A percentile compares a stretch with the other conserved stretches of the same genome.
Conservation (phyloP, 2,113 vertebrate species). For the Muntiacus reevesi region DNA sequence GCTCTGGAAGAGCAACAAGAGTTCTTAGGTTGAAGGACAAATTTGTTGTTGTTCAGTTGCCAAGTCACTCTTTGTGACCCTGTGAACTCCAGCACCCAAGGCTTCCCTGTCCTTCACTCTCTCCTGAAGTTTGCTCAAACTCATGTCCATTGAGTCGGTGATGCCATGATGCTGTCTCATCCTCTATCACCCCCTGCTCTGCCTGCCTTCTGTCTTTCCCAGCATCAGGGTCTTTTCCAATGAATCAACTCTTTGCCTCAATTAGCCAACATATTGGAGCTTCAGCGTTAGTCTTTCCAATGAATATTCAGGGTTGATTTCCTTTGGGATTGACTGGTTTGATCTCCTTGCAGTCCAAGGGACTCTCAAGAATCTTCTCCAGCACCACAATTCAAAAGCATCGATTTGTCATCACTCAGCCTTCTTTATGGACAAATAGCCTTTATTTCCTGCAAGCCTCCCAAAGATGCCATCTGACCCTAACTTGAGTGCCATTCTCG, state of each 20-base stretch:
- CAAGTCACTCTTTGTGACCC: background rate
- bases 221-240: background rate
- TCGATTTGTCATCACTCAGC: background rate
- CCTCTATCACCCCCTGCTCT: background rate
- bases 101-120: background rate
- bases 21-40: background rate
- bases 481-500: background rate
- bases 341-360: background rate
- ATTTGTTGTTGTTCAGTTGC: background rate
- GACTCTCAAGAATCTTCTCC: background rate
- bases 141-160: background rate
- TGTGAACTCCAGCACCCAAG: background rate
- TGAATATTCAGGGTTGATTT: background rate
- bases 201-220: background rate
- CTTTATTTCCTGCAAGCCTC: background rate
- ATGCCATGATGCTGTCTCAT: background rate
- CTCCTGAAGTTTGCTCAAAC: background rate
- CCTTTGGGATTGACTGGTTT: background rate
- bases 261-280: background rate
- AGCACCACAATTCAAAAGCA: background rate
- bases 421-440: background rate
- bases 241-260: background rate
- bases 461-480: background rate
- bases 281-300: background rate
- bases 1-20: background rate